A percentile compares a stretch with the other conserved stretches of the same genome.
Evolutionary conservation across 2,113 vertebrate species (phyloP).

Genomic region (Ceyx melanurus): DNA sequence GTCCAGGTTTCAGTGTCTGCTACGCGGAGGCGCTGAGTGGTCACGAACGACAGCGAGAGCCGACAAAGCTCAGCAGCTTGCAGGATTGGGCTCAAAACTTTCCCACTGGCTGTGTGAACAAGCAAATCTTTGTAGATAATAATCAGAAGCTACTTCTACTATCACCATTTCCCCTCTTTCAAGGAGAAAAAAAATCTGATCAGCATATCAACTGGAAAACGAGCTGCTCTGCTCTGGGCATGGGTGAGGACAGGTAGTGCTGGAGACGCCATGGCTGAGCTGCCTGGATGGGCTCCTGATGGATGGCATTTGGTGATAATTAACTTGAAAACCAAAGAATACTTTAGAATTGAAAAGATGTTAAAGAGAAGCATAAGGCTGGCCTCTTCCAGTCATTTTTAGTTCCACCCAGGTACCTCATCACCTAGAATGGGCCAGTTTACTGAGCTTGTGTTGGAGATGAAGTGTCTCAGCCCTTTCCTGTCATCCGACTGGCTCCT

Average conservation of each 20-base stretch:
- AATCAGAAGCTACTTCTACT: neutral
- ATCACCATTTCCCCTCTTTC: neutral
- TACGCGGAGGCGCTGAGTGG: neutral
- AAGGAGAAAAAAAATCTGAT: neutral
- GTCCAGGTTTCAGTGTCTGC: neutral
- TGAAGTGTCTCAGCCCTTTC: too few relatives aligned
- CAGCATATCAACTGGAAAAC: neutral
- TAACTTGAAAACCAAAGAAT: too few relatives aligned
- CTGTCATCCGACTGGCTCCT: too few relatives aligned
- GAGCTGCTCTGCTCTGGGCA: neutral
- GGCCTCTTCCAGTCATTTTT: too few relatives aligned
- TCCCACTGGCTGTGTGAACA: neutral
- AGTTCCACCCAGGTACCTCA: too few relatives aligned
- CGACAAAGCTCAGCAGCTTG: neutral
- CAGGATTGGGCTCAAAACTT: neutral
- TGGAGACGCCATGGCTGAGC: accelerated
- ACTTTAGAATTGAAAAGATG: too few relatives aligned
- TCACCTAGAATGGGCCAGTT: too few relatives aligned
- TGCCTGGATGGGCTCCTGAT: neutral
- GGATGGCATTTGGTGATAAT: neutral
- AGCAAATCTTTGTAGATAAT: neutral
- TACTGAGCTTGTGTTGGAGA: too few relatives aligned
- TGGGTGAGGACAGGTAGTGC: neutral
- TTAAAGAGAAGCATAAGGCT: too few relatives aligned
- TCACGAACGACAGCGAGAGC: neutral